phyloP scores from a whole-genome alignment of 2,888 invertebrate genomes.

The Melipona bicolor region DNA sequence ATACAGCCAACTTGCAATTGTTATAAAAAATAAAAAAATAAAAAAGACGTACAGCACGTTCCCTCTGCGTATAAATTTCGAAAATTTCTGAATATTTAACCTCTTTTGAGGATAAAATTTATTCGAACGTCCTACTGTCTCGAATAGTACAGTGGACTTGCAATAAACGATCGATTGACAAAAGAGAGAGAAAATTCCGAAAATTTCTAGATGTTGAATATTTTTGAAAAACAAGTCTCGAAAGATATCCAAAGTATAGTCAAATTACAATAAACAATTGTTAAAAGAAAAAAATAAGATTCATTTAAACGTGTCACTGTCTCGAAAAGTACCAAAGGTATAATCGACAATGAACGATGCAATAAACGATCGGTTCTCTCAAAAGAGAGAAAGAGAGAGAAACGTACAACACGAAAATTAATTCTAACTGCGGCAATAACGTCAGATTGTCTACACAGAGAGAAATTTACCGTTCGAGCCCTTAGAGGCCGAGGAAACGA shows the following conservation, averaged over 20 bases:
- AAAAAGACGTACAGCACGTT: too few species aligned
- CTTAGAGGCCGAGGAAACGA: not conserved
- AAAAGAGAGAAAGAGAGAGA: too few species aligned
- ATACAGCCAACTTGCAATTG: too few species aligned
- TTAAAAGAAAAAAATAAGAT: too few species aligned
- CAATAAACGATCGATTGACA: not conserved
- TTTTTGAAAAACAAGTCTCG: too few species aligned
- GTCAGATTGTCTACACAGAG: constrained; percentile 11
- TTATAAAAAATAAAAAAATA: too few species aligned
- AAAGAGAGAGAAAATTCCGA: not conserved
- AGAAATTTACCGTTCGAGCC: constrained; percentile 55
- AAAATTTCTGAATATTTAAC: too few species aligned
- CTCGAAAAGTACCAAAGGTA: not conserved
- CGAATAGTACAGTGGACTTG: not conserved
- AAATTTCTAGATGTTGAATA: too few species aligned
- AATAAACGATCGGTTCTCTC: constrained; percentile 13
- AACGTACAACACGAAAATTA: not conserved
- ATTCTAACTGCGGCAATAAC: not conserved
- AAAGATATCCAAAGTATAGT: too few species aligned
- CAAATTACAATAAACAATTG: too few species aligned
- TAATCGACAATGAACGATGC: not conserved
- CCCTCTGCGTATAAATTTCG: not conserved
- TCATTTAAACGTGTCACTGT: too few species aligned
- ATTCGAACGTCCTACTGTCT: not conserved
- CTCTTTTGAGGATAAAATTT: too few species aligned